Evolutionary conservation across 2,888 invertebrate genomes (phyloP).

Genomic region (Sisyra terminalis): DNA sequence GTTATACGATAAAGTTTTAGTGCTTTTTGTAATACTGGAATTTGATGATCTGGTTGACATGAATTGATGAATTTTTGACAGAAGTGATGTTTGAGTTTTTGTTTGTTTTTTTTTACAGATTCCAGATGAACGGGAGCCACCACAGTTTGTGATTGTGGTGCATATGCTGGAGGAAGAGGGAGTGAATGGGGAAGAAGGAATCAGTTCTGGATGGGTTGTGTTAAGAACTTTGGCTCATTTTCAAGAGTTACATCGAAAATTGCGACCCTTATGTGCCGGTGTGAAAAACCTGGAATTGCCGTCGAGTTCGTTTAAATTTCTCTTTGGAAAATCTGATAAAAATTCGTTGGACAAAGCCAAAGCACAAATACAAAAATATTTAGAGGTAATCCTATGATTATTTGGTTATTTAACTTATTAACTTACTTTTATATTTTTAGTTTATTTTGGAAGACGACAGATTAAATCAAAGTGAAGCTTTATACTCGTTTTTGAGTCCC

Average conservation of each 20-base stretch:
- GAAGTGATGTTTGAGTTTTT: neutral
- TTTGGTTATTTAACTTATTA: neutral
- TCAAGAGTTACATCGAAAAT: conserved; percentile 66
- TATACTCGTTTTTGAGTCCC: conserved; percentile 83
- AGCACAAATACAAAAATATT: conserved; percentile 66
- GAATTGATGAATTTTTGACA: too few relatives aligned
- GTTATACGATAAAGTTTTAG: too few relatives aligned
- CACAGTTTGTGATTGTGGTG: conserved; percentile 63
- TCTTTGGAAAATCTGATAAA: conserved; percentile 69
- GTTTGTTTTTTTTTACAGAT: conserved; percentile 14
- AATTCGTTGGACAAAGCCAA: conserved; percentile 70
- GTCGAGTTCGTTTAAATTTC: conserved; percentile 55
- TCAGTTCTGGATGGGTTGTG: conserved; percentile 52
- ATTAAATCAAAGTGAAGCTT: conserved; percentile 73
- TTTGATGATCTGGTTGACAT: too few relatives aligned
- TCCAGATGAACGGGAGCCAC: conserved; percentile 33
- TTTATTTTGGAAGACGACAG: conserved; percentile 75
- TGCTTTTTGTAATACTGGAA: too few relatives aligned
- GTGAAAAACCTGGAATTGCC: conserved; percentile 71
- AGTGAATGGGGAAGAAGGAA: conserved; percentile 30
- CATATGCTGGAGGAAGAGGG: conserved; percentile 52
- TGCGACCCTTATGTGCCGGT: conserved; percentile 66
- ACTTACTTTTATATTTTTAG: conserved; percentile 31
- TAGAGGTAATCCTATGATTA: conserved; percentile 41
- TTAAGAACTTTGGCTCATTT: conserved; percentile 42